Base-by-base conservation (phyloP, 2,797 vertebrate genomes). In the Parotocinclus haroldoi region DNA sequence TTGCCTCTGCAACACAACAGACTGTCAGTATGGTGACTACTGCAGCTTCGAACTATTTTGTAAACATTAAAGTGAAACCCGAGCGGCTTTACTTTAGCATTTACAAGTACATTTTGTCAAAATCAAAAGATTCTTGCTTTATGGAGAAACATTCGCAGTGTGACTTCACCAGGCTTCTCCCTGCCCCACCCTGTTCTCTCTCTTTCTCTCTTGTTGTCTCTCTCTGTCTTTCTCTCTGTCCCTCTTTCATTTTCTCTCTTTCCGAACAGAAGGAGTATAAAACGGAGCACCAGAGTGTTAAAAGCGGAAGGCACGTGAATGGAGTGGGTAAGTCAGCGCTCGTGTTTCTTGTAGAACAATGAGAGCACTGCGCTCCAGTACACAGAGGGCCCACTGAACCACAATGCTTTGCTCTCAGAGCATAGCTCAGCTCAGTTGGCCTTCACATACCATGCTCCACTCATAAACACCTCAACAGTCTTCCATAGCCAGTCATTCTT, bases 211-310 rank as follows among this genome's bases (percentile, higher is more conserved):
- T 27, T 5, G 2, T 5, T 27, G 2, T 27, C 27, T 27, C 27
- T 27, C 27, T 27, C 27, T 27, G 2, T 42, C 10, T 42, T 7
- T 42, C 40, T 42, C 40, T 55, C 53, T 50, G 2, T 12, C n/a
- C 37, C 40, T 44, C 10, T 49, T 17, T 50, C 3, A 52, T 46
- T 58, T 49, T 50, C 48, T 62, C 57, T 51, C 66, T 2, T 60
- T 0, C 66, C 7, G 44, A 46, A 45, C 85, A 96, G 95, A 95
- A 93, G 83, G 85, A 88, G 68, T 93, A 94, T 79, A 92, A 82
- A 75, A 82, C 93, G 64, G 71, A 88, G 77, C 87, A 85, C 71
- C 82, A 84, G 75, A 78, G 76, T 0, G 79, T 72, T 66, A 89
- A 85, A 80, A 90, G 87, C 1, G 76, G 86, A 78, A 92, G 88